These are phyloP conservation scores for Eulemur albifrons DNA, from an alignment of 2,797 vertebrate species.

Conservation along the genomic window DNA sequence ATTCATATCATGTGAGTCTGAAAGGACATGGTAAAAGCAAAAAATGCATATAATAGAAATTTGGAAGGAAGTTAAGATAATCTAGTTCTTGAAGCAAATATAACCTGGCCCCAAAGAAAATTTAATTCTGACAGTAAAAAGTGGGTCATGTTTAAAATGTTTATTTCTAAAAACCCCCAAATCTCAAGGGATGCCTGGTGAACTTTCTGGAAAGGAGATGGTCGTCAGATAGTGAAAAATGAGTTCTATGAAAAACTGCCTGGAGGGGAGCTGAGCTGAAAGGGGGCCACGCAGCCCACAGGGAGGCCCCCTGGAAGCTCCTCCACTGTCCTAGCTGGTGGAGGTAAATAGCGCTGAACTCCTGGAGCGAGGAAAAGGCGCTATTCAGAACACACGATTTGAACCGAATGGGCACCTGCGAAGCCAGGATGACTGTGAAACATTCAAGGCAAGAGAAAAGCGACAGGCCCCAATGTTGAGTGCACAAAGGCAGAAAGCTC, in stretches of 20 bases:
- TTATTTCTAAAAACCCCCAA: neutral
- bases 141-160: neutral
- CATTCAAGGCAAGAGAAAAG: slow-evolving; percentile 3
- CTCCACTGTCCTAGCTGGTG: slow-evolving; percentile 19
- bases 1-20: neutral
- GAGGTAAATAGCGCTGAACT: slow-evolving; percentile 7
- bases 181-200: neutral
- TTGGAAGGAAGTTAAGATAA: neutral
- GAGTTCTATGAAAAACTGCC: neutral
- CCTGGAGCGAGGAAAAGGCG: slow-evolving; percentile 38
- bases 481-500: slow-evolving; percentile 2
- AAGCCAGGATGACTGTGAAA: slow-evolving; percentile 14
- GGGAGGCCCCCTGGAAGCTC: neutral
- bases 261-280: neutral
- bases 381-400: slow-evolving; percentile 29
- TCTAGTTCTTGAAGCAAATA: neutral
- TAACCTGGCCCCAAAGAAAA: neutral
- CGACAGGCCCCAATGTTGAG: neutral
- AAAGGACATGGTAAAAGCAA: slow-evolving; percentile 21
- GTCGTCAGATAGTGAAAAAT: neutral
- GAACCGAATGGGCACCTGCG: neutral
- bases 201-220: neutral
- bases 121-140: neutral
- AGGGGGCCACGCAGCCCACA: neutral
- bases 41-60: neutral